These are phyloP conservation scores for Oncorhynchus tshawytscha DNA, from an alignment of 2,113 vertebrate genomes.

Conservation along the genomic window DNA sequence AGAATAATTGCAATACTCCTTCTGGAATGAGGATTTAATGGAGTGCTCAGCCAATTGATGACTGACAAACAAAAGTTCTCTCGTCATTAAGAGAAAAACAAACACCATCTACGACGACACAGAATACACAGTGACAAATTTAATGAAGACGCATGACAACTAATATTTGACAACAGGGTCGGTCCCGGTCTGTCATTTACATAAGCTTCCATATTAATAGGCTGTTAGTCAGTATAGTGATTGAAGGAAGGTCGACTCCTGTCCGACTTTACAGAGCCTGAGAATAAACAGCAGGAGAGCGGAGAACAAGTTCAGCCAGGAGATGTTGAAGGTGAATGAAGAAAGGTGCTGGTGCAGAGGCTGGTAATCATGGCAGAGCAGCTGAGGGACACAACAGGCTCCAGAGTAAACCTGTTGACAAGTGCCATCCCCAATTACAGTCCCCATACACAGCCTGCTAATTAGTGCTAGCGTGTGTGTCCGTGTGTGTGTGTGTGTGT, in stretches of 20 bases:
- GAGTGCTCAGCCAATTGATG: too few relatives aligned
- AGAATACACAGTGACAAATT: background rate
- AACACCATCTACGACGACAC: too few relatives aligned
- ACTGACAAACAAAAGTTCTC: too few relatives aligned
- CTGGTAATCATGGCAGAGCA: background rate
- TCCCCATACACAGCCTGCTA: conserved; percentile 21
- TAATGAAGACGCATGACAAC: background rate
- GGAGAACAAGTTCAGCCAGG: background rate
- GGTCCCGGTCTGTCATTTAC: background rate
- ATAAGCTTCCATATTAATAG: background rate
- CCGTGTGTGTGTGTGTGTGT: background rate
- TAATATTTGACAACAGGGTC: background rate
- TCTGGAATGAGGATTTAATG: conserved; percentile 6
- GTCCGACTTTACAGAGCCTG: background rate
- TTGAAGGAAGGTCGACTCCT: background rate
- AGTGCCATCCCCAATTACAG: conserved; percentile 25
- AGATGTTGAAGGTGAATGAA: background rate
- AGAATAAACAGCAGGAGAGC: background rate
- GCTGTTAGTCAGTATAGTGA: background rate
- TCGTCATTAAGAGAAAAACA: background rate
- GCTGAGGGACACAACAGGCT: background rate
- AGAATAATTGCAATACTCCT: background rate
- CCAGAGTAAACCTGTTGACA: conserved; percentile 3
- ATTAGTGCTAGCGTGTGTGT: conserved; percentile 13
- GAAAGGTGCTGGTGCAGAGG: background rate